These are phyloP conservation scores for Umimayanthus chanpuru DNA, from an alignment of 92 coral and sea anemone genomes.

Conservation along the genomic window DNA sequence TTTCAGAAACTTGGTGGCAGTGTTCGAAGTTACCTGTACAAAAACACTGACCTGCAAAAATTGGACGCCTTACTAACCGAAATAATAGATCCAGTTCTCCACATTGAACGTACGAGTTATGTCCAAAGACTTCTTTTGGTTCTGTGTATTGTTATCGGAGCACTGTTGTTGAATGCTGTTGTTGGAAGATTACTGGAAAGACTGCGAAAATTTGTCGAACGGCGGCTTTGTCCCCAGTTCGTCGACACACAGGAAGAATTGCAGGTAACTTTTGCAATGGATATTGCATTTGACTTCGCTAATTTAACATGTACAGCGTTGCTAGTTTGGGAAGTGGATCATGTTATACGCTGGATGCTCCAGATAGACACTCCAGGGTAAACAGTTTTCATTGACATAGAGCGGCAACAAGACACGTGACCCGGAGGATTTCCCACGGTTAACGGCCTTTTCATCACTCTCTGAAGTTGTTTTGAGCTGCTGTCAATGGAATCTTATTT, in stretches of 20 bases:
- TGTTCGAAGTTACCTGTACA: constrained; percentile 21
- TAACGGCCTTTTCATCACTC: too few relatives aligned
- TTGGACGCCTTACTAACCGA: constrained; percentile 46
- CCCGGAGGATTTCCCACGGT: not conserved
- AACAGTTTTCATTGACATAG: not conserved
- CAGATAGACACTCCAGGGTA: constrained; percentile 36
- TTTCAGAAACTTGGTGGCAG: constrained; percentile 21
- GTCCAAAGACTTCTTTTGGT: constrained; percentile 47
- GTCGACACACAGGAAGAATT: constrained; percentile 27
- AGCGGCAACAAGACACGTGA: not conserved
- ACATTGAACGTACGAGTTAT: constrained; percentile 47
- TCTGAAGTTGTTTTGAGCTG: too few relatives aligned
- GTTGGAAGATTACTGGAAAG: constrained; percentile 59
- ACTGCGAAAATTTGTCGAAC: constrained; percentile 39
- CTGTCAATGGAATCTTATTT: too few relatives aligned
- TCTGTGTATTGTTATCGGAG: constrained; percentile 44
- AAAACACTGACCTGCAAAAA: constrained; percentile 39
- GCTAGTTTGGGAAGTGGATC: constrained; percentile 61
- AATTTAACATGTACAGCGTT: constrained; percentile 66
- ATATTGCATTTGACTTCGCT: constrained; percentile 61
- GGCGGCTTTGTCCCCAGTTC: constrained; percentile 39
- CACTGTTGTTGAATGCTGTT: constrained; percentile 53
- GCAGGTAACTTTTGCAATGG: constrained; percentile 52
- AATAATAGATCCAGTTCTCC: constrained; percentile 47
- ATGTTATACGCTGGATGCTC: constrained; percentile 56